Percentiles rank a stretch among this genome's conserved stretches.
These are phyloP conservation scores for Drosophila cognata DNA, from an alignment of 2,888 invertebrate genomes.

Conservation along the genomic window DNA sequence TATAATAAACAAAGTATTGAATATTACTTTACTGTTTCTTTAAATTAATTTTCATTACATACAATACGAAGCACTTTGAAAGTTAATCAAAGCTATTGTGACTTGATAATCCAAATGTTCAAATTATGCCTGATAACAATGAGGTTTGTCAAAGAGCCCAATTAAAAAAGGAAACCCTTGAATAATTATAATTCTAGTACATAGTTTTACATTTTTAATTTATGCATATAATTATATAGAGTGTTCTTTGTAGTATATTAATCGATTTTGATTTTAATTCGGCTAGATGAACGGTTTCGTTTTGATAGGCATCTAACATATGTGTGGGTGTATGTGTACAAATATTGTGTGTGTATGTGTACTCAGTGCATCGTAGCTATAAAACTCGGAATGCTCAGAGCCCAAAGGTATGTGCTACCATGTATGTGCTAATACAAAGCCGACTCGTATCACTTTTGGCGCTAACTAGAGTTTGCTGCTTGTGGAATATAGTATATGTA, in stretches of 20 bases:
- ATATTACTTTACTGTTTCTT: not conserved
- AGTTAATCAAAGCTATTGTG: not conserved
- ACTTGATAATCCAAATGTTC: not conserved
- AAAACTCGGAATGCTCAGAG: constrained; percentile 3
- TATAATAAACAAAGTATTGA: not conserved
- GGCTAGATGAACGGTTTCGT: constrained; percentile 68
- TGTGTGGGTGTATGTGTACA: constrained; percentile 3
- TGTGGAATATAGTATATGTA: not conserved
- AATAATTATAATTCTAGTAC: constrained; percentile 3
- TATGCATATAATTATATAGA: constrained; percentile 28
- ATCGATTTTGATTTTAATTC: constrained; percentile 10
- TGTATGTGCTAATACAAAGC: constrained; percentile 1
- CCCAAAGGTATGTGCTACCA: constrained; percentile 6
- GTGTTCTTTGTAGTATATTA: constrained; percentile 15
- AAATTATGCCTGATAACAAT: not conserved
- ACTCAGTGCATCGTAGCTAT: constrained; percentile 1
- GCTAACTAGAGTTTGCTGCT: constrained; percentile 12
- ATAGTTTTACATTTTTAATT: constrained; percentile 18
- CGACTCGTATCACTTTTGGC: constrained; percentile 41
- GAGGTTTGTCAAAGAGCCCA: not conserved
- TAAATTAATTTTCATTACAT: not conserved
- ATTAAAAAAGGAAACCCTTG: not conserved
- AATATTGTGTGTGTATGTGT: constrained; percentile 7
- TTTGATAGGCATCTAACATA: constrained; percentile 43
- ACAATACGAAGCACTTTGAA: not conserved